Evolutionary conservation across 2,888 invertebrate genomes (phyloP).

Genomic region (Fragum fragum): DNA sequence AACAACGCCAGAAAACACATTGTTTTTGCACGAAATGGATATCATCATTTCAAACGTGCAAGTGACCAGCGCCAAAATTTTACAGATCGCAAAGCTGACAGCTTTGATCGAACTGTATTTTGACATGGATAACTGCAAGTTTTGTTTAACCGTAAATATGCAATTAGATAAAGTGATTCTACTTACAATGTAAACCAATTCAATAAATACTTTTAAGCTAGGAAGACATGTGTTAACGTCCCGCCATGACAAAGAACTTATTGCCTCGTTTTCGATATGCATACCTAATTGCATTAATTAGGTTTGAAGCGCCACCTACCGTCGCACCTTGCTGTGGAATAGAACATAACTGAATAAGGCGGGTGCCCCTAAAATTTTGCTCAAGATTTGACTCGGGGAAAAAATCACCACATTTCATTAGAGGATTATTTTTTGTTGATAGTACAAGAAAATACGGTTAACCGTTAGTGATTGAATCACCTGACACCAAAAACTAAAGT

Average conservation of each 20-base stretch:
- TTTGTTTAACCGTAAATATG: not conserved
- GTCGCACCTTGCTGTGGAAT: slow-evolving; percentile 14
- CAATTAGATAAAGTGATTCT: slow-evolving; percentile 39
- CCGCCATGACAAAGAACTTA: slow-evolving; percentile 82
- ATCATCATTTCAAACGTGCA: slow-evolving; percentile 67
- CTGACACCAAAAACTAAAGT: no score
- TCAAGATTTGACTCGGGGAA: no score
- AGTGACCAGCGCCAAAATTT: slow-evolving; percentile 60
- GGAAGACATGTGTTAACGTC: slow-evolving; percentile 82
- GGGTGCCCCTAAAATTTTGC: no score
- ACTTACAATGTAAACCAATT: slow-evolving; percentile 74
- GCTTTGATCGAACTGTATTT: slow-evolving; percentile 42
- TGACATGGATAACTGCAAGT: no score
- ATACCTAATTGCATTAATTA: slow-evolving; percentile 81
- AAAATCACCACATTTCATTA: no score
- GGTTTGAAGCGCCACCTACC: slow-evolving; percentile 75
- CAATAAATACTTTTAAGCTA: slow-evolving; percentile 66
- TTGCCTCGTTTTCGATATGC: slow-evolving; percentile 80
- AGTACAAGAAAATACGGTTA: no score
- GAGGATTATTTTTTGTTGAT: no score
- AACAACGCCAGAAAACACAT: slow-evolving; percentile 27
- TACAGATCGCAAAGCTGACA: slow-evolving; percentile 50
- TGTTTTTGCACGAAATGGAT: slow-evolving; percentile 64
- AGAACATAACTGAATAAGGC: not conserved
- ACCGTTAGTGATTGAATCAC: no score